A percentile compares a stretch with the other conserved stretches of the same genome.
These are phyloP conservation scores for Clarias laeviceps DNA, from an alignment of 2,797 vertebrate genomes.

Conservation along the genomic window DNA sequence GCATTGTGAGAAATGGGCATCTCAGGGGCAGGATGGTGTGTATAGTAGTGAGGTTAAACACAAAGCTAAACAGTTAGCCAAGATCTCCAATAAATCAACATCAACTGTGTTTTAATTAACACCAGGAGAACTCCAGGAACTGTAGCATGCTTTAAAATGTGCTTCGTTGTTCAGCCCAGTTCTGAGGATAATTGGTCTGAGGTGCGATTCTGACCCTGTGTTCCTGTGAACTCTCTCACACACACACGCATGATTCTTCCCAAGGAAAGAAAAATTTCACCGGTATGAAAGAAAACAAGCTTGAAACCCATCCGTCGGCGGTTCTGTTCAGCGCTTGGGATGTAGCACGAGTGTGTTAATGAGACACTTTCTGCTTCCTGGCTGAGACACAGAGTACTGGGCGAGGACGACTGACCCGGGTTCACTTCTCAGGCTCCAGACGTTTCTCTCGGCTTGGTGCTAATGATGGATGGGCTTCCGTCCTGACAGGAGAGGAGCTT, in stretches of 20 bases:
- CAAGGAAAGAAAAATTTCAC: background rate
- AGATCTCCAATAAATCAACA: too few relatives aligned
- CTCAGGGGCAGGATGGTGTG: background rate
- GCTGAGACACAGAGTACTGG: background rate
- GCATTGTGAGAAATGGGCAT: background rate
- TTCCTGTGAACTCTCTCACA: background rate
- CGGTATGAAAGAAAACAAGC: background rate
- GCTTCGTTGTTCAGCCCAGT: background rate
- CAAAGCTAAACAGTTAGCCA: background rate
- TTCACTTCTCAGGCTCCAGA: conserved; percentile 37
- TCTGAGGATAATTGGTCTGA: background rate
- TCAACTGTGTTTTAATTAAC: background rate
- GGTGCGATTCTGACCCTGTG: background rate
- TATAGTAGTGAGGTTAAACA: background rate
- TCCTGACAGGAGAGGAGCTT: conserved; percentile 25
- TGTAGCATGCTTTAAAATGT: background rate
- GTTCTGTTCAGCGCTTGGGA: background rate
- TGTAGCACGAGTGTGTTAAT: conserved; percentile 24
- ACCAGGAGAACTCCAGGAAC: background rate
- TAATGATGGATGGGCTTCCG: conserved; percentile 46
- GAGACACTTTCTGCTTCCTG: conserved; percentile 32
- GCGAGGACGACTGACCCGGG: conserved; percentile 13
- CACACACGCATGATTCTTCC: background rate
- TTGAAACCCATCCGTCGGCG: background rate
- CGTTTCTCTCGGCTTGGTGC: conserved; percentile 38